A percentile compares a stretch with the other conserved stretches of the same genome.
Evolutionary conservation across 2,113 vertebrate genomes (phyloP).

Genomic region (Megaceryle torquata): DNA sequence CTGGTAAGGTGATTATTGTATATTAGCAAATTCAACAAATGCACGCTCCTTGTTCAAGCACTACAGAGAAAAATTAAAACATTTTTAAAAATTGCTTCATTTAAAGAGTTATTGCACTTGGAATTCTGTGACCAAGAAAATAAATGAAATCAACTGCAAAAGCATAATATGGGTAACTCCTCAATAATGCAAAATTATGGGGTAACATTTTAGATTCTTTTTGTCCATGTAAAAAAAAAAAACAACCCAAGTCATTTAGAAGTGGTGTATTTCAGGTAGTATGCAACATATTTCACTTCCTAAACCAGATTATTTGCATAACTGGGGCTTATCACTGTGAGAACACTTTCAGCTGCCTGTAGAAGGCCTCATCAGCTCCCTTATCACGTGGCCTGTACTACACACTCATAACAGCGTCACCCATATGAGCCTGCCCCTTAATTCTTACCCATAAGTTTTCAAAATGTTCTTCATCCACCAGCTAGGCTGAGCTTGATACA

Average conservation of each 20-base stretch:
- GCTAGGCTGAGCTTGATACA: no score
- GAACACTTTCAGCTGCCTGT: no score
- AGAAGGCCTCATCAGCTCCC: no score
- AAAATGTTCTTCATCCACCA: no score
- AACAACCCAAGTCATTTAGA: neutral
- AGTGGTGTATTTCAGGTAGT: neutral
- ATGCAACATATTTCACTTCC: neutral
- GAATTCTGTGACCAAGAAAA: neutral
- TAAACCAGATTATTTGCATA: neutral
- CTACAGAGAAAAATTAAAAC: neutral
- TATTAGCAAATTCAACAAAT: neutral
- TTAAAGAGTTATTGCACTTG: neutral
- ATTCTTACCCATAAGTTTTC: no score
- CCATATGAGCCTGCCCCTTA: no score
- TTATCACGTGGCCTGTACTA: no score
- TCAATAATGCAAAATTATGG: neutral
- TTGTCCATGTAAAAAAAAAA: neutral
- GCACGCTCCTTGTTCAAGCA: neutral
- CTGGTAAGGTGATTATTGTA: conserved; percentile 28
- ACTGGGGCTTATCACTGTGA: neutral
- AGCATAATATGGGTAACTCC: neutral
- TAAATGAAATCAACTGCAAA: neutral
- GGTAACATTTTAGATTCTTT: neutral
- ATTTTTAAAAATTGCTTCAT: neutral
- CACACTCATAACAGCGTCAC: no score